These are phyloP conservation scores for Paramormyrops hopkinsi DNA, from an alignment of 2,797 vertebrate species.

Conservation along the genomic window DNA sequence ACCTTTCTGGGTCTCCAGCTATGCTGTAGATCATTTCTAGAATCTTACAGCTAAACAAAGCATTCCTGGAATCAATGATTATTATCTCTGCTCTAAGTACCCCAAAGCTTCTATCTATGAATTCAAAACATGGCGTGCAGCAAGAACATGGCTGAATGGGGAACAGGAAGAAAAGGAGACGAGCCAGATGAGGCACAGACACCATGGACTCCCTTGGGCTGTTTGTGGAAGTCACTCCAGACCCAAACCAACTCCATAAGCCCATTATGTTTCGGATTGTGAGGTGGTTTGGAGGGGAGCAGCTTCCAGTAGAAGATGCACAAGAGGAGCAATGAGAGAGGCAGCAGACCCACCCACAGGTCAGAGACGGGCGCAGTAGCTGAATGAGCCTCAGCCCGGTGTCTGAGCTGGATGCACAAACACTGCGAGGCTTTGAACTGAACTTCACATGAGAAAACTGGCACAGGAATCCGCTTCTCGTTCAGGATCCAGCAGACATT, in stretches of 20 bases:
- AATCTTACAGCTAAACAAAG: constrained; percentile 1
- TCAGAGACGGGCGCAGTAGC: neutral
- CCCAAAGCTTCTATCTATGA: neutral
- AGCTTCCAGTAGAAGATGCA: neutral
- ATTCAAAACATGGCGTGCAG: neutral
- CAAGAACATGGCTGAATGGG: neutral
- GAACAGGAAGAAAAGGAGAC: neutral
- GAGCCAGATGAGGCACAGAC: neutral
- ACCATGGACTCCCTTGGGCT: neutral
- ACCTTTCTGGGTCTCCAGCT: neutral
- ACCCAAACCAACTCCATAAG: neutral
- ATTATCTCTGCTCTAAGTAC: neutral
- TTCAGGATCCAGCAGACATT: neutral
- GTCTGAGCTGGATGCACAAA: neutral
- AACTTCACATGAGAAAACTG: neutral
- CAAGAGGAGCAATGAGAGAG: neutral
- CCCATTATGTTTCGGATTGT: neutral
- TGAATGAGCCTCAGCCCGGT: neutral
- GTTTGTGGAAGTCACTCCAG: neutral
- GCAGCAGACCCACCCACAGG: neutral
- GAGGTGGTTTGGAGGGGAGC: neutral
- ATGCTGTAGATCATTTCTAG: neutral
- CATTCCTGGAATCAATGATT: neutral
- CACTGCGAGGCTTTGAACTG: neutral
- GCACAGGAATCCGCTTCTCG: neutral